Base-by-base conservation (phyloP, 2,888 invertebrate species). In the Cephus pygmeus region DNA sequence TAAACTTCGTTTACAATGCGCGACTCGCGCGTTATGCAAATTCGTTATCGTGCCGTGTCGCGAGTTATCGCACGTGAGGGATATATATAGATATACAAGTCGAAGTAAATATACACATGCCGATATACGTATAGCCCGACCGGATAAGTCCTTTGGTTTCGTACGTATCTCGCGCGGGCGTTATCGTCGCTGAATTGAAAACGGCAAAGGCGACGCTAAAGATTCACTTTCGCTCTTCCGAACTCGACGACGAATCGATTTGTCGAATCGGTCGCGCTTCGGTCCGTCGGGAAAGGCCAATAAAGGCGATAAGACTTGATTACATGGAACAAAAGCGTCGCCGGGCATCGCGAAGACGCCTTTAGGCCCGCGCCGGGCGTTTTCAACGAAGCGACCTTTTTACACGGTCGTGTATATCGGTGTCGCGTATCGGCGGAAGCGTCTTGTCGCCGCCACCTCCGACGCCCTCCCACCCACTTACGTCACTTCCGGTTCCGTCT, bases 281-380 rank as follows among this genome's bases (percentile, higher is more conserved):
- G n/a, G 36, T 12, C 4, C 69, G 15, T 40, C 35, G 56, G 76
- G 80, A 82, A 83, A 79, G 74, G 79, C 76, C 78, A 78, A 79
- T 83, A 81, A 83, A 82, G 68, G 12, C 80, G 83, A 83, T 81
- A 81, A 80, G 78, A 79, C 79, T 77, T 80, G 76, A 81, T 81
- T 82, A 77, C 76, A 78, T 77, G 78, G 35, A 69, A 31, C 23
- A 31, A 30, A 69, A 30, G 69, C 9, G n/a, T 33, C 12, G 69
- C 69, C 69, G 69, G 3, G 12, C n/a, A 12, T 31, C 11, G 33
- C 30, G 11, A n/a, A 30, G 1, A 12, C 4, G 36, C 36, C 36
- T 40, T 40, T 33, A 69, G 12, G 69, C 33, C 1, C 69, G 69
- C n/a, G 6, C n/a, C n/a, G 12, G 30, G 69, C 30, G 69, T 30